Percentiles rank a stretch among this genome's conserved stretches.
Conservation (phyloP, 2,888 invertebrate genomes). For the Drosophila engyochracea region DNA sequence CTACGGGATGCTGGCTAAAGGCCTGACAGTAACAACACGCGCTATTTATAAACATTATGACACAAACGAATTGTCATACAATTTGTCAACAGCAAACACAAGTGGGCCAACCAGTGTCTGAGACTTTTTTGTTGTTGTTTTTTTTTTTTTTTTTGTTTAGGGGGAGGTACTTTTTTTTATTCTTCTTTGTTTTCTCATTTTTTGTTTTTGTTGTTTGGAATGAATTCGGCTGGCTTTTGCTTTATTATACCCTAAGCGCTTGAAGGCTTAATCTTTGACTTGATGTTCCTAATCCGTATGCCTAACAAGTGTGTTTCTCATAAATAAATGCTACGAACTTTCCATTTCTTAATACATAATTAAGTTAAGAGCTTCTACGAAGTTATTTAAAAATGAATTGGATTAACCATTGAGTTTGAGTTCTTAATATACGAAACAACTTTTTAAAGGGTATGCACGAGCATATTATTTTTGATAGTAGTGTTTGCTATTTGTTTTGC, state of each 20-base stretch:
- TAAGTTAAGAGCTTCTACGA: conserved; percentile 2
- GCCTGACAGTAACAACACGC: conserved; percentile 67
- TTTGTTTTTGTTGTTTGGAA: conserved; percentile 14
- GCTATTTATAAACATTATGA: conserved; percentile 82
- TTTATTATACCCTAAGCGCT: conserved; percentile 44
- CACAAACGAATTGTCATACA: conserved; percentile 81
- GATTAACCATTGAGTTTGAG: conserved; percentile 5
- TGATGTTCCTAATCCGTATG: conserved; percentile 21
- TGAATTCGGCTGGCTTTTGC: conserved; percentile 32
- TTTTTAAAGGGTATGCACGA: conserved; percentile 23
- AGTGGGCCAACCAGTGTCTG: conserved; percentile 33
- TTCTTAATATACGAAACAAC: background rate
- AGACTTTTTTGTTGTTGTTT: conserved; percentile 32
- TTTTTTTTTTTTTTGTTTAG: conserved; percentile 39
- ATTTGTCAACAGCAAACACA: conserved; percentile 75
- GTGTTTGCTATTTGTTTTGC: conserved; percentile 32
- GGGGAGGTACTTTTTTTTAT: conserved; percentile 13
- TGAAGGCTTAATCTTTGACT: conserved; percentile 39
- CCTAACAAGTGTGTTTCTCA: conserved; percentile 17
- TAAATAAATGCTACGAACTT: background rate
- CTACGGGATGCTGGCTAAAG: conserved; percentile 42
- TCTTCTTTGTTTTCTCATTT: conserved; percentile 40
- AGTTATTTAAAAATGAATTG: conserved; percentile 1
- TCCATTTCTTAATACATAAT: conserved; percentile 2
- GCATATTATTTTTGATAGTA: background rate